Conservation (phyloP, 2,888 invertebrate genomes). For the Aphodius granarius region DNA sequence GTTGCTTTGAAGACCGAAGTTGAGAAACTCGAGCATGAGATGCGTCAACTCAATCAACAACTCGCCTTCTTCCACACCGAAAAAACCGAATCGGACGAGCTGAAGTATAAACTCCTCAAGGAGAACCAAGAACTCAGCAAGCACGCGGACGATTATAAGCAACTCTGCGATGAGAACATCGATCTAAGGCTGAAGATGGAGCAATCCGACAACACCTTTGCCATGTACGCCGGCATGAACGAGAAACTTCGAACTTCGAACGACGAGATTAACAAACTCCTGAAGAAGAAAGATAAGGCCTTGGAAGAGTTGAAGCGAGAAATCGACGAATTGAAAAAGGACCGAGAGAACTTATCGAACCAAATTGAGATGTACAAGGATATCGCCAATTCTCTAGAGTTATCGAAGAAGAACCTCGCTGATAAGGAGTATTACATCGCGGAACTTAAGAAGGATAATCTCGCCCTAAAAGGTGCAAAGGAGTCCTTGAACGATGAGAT, state of each 20-base stretch:
- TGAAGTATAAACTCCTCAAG: background rate
- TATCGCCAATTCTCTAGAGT: background rate
- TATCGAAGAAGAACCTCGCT: background rate
- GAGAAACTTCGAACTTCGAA: background rate
- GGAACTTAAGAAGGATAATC: background rate
- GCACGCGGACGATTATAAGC: background rate
- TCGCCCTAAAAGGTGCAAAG: background rate
- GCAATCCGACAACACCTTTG: background rate
- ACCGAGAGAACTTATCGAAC: background rate
- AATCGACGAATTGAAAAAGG: background rate
- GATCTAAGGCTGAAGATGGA: background rate
- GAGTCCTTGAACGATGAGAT: background rate
- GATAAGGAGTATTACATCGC: background rate
- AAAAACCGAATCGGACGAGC: background rate
- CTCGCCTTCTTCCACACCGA: background rate
- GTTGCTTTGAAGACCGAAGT: background rate
- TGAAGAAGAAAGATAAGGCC: background rate
- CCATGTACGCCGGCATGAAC: background rate
- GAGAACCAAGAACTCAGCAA: background rate
- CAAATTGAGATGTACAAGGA: slow-evolving; percentile 14
- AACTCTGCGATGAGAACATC: background rate
- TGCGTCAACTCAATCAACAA: background rate
- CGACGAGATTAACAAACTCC: background rate
- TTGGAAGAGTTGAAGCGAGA: background rate
- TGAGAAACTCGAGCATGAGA: background rate